phyloP scores from a whole-genome alignment of 2,888 invertebrate species.

The Adineta ricciae region DNA sequence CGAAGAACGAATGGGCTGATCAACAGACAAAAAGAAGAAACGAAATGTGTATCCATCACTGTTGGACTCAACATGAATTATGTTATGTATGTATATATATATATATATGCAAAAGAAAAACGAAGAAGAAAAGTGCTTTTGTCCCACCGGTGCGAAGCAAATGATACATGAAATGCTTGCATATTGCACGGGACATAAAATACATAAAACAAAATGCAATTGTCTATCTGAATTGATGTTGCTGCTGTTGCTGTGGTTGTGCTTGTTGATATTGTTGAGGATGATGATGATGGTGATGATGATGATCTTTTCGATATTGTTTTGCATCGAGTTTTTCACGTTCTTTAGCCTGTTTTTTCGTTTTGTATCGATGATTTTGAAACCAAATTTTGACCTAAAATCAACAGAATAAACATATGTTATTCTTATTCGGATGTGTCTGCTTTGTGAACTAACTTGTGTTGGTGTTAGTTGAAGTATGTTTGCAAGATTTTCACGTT shows the following conservation, averaged over 20 bases:
- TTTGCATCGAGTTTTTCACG: constrained; percentile 1
- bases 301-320: neutral
- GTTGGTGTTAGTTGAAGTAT: constrained; percentile 89
- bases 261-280: neutral
- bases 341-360: constrained; percentile 32
- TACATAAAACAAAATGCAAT: neutral
- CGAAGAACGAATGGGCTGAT: neutral
- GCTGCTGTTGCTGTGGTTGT: neutral
- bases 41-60: neutral
- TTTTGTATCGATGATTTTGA: constrained; percentile 35
- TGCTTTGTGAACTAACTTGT: constrained; percentile 53
- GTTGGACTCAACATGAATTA: neutral
- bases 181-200: constrained; percentile 5
- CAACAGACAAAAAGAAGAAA: neutral
- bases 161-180: neutral
- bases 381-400: constrained; percentile 34
- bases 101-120: no score
- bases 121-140: neutral
- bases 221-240: constrained; percentile 1
- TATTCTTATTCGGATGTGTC: no score
- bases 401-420: no score
- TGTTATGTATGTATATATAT: neutral
- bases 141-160: constrained; percentile 7
- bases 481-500: constrained; percentile 86
- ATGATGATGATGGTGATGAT: neutral